Percentiles rank a stretch among this genome's conserved stretches.
Conservation (phyloP, 2,888 invertebrate genomes). For the Lasioglossum vierecki region DNA sequence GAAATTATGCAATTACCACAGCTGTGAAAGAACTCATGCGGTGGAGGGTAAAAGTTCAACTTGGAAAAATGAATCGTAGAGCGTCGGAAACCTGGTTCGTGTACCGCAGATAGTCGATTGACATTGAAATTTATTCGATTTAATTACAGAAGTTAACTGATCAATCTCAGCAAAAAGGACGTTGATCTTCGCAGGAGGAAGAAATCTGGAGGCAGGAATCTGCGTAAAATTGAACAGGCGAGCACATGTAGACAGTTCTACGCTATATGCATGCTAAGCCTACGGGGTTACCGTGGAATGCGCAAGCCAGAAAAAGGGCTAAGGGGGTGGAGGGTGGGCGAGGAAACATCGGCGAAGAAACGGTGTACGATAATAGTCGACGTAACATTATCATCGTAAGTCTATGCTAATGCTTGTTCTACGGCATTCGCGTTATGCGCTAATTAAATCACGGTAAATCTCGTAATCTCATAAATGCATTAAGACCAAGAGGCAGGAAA, state of each 20-base stretch:
- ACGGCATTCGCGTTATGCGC: slow-evolving; percentile 53
- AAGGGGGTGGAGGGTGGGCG: background rate
- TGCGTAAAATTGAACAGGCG: slow-evolving; percentile 20
- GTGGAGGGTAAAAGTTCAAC: background rate
- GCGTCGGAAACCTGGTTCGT: background rate
- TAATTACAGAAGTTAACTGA: background rate
- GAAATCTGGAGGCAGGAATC: background rate
- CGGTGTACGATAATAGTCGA: slow-evolving; percentile 22
- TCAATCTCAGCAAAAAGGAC: background rate
- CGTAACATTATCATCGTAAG: slow-evolving; percentile 39
- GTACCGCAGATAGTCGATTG: background rate
- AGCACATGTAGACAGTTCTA: slow-evolving; percentile 40
- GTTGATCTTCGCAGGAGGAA: slow-evolving; percentile 3
- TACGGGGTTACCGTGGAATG: slow-evolving; percentile 28
- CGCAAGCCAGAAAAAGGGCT: background rate
- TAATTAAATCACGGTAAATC: slow-evolving; percentile 57
- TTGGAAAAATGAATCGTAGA: background rate
- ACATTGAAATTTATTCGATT: background rate
- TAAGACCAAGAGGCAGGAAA: slow-evolving; percentile 50
- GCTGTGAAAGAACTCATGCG: background rate
- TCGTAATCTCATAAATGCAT: slow-evolving; percentile 53
- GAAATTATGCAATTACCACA: background rate
- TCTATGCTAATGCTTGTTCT: slow-evolving; percentile 56
- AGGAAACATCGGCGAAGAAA: slow-evolving; percentile 4
- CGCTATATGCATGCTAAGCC: slow-evolving; percentile 51